Base-by-base conservation (phyloP, 2,888 invertebrate genomes). In the Eristalis arbustorum region DNA sequence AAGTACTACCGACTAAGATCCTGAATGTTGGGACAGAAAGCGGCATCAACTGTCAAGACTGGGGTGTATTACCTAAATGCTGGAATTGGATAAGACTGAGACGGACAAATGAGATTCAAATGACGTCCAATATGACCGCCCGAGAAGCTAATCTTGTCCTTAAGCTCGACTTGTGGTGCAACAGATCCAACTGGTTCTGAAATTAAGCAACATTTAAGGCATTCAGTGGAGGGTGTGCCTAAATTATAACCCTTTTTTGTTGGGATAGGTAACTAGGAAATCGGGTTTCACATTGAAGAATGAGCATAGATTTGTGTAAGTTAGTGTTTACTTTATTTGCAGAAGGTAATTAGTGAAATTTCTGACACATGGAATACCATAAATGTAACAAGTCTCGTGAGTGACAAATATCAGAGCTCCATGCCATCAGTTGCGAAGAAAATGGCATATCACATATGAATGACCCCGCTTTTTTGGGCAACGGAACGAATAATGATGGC, bases 51-150 rank as follows among this genome's bases (percentile, higher is more conserved):
- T 13, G 37, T 3, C 37, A 13, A 37, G 37, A 37, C 13, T 2
- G n/a, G 1, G 11, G 1, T 37, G 11, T 13, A 11, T 49, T 94
- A 95, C 94, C 95, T 94, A 94, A 94, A 94, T 89, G 93, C 91
- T 90, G 96, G 95, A 91, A 95, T 94, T 88, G 95, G 95, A 93
- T 94, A 95, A 89, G 95, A 95, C 93, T 95, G 95, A 25, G 95
- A 95, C 81, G 95, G 94, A 91, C 95, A 95, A 76, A 95, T 92
- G 88, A 95, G 89, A 88, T 95, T 90, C 63, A 91, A 88, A 28
- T 89, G 88, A 31, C 14, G 22, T 0, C 76, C 76, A 10, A 79
- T 18, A 0, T 76, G 69, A 14, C 84, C 88, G n/a, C 42, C 42
- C 2, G 91, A 91, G 8, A 91, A 91, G 0, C 90, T 89, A 14